Base-by-base conservation (phyloP, 92 coral and sea anemone genomes). In the Porites evermanni region DNA sequence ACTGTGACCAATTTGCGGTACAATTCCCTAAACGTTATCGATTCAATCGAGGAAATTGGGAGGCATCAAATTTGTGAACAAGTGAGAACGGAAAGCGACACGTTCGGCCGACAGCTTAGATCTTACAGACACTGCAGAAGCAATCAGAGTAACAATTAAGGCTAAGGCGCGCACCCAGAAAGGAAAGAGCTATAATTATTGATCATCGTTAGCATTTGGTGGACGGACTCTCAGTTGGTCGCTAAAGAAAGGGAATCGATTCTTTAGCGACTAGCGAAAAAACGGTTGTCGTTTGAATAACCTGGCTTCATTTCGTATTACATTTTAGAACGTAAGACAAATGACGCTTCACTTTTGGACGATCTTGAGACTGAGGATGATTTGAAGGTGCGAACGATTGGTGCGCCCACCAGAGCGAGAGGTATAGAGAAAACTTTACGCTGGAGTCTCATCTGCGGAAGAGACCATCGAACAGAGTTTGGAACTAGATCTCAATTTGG, bases 281-380 rank as follows among this genome's bases (percentile, higher is more conserved):
- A 72, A 72, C 16, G 3, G 78, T n/a, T 23, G 63, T 74, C 12
- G 63, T 74, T 12, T 61, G 53, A 52, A 73, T 38, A 51, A 73
- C n/a, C 61, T 73, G 26, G 19, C 61, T 17, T n/a, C 77, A 18
- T 52, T 74, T 74, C 19, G 78, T 20, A 23, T 53, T 20, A 74
- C 78, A 16, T 60, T 52, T 1, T 38, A 74, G 78, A 74, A 74
- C n/a, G 51, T 16, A 74, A 9, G n/a, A 19, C 32, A n/a, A 13
- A 5, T 7, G 78, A n/a, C 78, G 63, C 78, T 18, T 44, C 63
- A n/a, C 63, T 74, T 12, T 52, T 74, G 51, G 32, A 52, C 17
- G 63, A 53, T 21, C 78, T 74, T 52, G 78, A 74, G 78, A 12
- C 16, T 20, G 78, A 74, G 6, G 64, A 71, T 14, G 12, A 71